Base-by-base conservation (phyloP, 1,140 invertebrate species). In the Drosophila repletoides region DNA sequence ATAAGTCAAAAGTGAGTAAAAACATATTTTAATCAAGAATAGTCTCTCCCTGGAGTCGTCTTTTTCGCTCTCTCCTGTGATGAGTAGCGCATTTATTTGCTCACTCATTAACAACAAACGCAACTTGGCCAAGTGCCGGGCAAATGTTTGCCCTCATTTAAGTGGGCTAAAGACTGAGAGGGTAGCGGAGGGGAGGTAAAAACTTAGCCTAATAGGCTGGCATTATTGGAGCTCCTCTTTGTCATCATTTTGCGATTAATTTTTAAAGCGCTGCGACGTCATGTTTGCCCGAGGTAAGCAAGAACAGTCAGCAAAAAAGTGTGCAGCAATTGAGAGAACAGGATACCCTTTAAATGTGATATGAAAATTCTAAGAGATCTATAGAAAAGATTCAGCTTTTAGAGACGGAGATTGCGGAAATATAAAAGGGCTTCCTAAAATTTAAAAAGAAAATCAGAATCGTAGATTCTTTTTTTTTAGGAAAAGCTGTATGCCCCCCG, bases 111-210 rank as follows among this genome's bases (percentile, higher is more conserved):
- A 46, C 51, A 60, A 40, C 46, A 43, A 46, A 34, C 43, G 64
- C 15, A 26, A 60, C 59, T 38, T 24, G 33, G 69, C 46, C 61
- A 67, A 67, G 36, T 46, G 64, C 72, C 60, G 41, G 60, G 67
- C 59, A 76, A 76, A 76, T 76, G 60, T 77, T 63, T 56, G 72
- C 72, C 29, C n/a, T 24, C 53, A 58, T 58, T 58, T 52, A 38
- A 55, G 22, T 28, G 24, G 19, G 38, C 59, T 21, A 24, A 41
- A 2, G 46, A 4, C 2, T 5, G 17, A 40, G 36, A n/a, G 3
- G 14, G 9, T 6, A 9, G 6, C 29, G 5, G 9, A 17, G 15
- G n/a, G 17, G 4, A 29, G 6, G 14, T 5, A 4, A 43, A 31
- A 36, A 63, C 60, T 38, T 55, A 29, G 28, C 29, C 36, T 38